phyloP scores from a whole-genome alignment of 2,888 invertebrate genomes.

The Aphodius sticticus region DNA sequence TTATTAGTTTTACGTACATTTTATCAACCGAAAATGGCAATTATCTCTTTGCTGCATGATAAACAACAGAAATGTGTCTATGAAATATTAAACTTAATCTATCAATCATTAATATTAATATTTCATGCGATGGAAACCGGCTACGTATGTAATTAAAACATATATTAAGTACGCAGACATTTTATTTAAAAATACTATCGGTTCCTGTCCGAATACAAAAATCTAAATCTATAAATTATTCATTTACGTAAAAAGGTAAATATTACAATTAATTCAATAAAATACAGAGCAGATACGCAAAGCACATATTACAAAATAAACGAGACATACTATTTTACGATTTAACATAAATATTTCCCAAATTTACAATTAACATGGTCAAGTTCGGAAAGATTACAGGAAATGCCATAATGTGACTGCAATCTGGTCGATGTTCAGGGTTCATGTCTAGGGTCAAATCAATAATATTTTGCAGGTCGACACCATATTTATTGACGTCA shows the following conservation, averaged over 20 bases:
- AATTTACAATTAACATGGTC: constrained; percentile 66
- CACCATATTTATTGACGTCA: constrained; percentile 64
- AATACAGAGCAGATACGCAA: not conserved
- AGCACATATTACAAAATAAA: not conserved
- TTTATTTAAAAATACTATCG: not conserved
- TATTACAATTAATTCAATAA: not conserved
- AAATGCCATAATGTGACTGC: constrained; percentile 69
- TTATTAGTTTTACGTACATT: no score
- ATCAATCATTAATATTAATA: no score
- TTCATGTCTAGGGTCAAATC: constrained; percentile 69
- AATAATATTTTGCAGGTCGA: constrained; percentile 69
- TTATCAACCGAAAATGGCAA: no score
- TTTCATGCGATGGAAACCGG: no score
- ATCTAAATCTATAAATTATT: not conserved
- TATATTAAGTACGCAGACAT: not conserved
- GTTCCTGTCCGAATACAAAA: not conserved
- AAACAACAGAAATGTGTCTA: no score
- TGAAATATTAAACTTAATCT: no score
- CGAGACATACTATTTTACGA: not conserved
- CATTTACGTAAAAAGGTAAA: not conserved
- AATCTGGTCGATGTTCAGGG: constrained; percentile 69
- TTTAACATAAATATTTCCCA: constrained; percentile 58
- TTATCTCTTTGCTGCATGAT: no score
- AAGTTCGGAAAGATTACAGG: constrained; percentile 67
- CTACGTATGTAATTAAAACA: not conserved